Evolutionary conservation across 2,797 vertebrate genomes (phyloP).

Genomic region (Florisuga fusca): DNA sequence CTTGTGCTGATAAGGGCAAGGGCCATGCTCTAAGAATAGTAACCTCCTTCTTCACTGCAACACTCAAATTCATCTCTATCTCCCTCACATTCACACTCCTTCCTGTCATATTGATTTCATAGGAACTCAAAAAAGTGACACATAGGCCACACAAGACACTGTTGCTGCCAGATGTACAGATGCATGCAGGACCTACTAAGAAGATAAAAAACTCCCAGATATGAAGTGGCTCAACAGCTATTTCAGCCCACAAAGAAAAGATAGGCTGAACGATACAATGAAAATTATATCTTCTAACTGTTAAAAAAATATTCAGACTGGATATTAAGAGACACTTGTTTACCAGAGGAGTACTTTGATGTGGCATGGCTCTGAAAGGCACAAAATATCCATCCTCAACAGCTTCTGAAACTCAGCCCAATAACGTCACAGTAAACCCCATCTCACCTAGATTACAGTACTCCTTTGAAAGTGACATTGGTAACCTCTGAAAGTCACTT

Average conservation of each 20-base stretch:
- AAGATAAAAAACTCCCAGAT: not conserved
- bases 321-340: not conserved
- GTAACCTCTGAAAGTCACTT: not conserved
- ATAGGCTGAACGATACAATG: not conserved
- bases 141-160: not conserved
- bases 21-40: not conserved
- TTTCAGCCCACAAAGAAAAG: not conserved
- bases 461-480: not conserved
- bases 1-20: conserved; percentile 3
- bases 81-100: conserved; percentile 28
- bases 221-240: not conserved
- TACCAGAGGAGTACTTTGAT: not conserved
- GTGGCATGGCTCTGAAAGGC: conserved; percentile 24
- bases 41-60: conserved; percentile 2
- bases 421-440: not conserved
- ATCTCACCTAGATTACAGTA: not conserved
- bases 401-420: not conserved
- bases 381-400: not conserved
- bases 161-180: not conserved
- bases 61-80: not conserved
- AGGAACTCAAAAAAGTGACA: conserved; percentile 25
- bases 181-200: not conserved
- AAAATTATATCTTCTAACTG: not conserved
- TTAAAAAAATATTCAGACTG: not conserved
- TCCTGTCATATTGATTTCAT: not conserved